These are phyloP conservation scores for Chiloscyllium punctatum DNA, from an alignment of 2,797 vertebrate genomes.

Conservation along the genomic window DNA sequence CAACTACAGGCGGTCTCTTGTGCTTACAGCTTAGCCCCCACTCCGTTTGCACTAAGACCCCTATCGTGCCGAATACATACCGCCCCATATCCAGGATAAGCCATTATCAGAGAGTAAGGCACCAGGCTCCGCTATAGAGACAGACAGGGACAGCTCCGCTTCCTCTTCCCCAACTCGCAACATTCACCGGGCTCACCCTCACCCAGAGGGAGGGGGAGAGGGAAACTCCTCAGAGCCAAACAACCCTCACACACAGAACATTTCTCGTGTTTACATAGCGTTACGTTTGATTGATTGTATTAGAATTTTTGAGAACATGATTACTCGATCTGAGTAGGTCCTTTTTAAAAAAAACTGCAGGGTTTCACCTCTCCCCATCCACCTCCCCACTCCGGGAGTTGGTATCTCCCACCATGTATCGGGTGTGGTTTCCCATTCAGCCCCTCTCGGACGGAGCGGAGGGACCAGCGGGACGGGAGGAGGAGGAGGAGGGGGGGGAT, in stretches of 20 bases:
- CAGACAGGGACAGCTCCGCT: not conserved
- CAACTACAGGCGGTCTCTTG: not conserved
- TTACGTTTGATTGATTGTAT: not conserved
- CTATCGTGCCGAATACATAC: not conserved
- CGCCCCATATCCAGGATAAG: conserved; percentile 18
- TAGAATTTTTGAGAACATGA: too few relatives aligned
- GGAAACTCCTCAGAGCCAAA: not conserved
- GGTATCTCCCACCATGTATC: not conserved
- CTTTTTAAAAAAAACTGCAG: not conserved
- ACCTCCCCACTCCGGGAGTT: not conserved
- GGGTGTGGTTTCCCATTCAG: not conserved
- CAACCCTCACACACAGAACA: not conserved
- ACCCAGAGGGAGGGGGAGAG: not conserved
- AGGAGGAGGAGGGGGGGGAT: too few relatives aligned
- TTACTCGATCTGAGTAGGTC: not conserved
- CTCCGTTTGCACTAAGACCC: not conserved
- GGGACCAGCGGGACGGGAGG: too few relatives aligned
- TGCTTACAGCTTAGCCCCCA: not conserved
- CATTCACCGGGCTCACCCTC: not conserved
- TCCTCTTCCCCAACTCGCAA: not conserved
- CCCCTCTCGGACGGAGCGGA: not conserved
- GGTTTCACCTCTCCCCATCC: not conserved
- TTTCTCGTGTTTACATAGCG: not conserved
- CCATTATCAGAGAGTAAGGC: not conserved
- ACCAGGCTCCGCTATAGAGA: too few relatives aligned